Percentiles rank a stretch among this genome's conserved stretches.
Conservation (phyloP, 2,113 vertebrate genomes). For the Plotosus lineatus region DNA sequence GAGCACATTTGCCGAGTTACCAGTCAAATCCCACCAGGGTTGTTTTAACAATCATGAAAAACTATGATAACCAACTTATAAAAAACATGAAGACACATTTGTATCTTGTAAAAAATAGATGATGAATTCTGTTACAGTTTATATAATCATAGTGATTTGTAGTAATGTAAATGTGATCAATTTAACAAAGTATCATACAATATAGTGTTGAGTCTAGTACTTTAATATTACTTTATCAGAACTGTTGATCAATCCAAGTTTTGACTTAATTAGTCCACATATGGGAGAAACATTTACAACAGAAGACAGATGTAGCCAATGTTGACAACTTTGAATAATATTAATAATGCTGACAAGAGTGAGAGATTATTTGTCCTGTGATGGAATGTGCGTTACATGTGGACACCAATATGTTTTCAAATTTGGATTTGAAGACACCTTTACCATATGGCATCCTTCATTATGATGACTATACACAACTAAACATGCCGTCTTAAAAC, state of each 20-base stretch:
- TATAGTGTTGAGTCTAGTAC: background rate
- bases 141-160: background rate
- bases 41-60: background rate
- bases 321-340: conserved; percentile 12
- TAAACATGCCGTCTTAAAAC: conserved; percentile 43
- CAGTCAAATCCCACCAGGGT: background rate
- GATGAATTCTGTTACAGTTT: conserved; percentile 14
- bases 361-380: conserved; percentile 17
- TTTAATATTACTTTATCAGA: conserved; percentile 2
- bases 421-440: conserved; percentile 27
- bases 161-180: background rate
- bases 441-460: conserved; percentile 44
- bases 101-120: background rate
- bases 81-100: background rate
- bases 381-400: conserved; percentile 39
- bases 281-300: conserved; percentile 27
- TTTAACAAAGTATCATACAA: background rate
- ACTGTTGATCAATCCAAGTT: background rate
- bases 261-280: conserved; percentile 23
- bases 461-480: conserved; percentile 43
- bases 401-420: conserved; percentile 41
- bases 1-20: conserved; percentile 13
- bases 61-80: background rate
- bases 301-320: conserved; percentile 17
- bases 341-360: conserved; percentile 9